phyloP scores from a whole-genome alignment of 2,797 vertebrate genomes.

The Aplochiton taeniatus region DNA sequence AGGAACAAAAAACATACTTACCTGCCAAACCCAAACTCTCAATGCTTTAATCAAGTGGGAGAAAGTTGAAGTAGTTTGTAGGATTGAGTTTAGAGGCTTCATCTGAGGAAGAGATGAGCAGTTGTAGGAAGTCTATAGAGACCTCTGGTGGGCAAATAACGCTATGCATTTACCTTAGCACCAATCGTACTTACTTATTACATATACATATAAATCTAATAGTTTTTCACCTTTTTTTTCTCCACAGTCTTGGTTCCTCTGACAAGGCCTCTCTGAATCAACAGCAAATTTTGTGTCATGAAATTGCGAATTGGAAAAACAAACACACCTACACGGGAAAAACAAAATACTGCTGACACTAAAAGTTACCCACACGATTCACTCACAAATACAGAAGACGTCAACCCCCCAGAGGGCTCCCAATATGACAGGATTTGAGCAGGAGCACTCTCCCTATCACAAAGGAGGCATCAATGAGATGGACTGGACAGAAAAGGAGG shows the following conservation, averaged over 20 bases:
- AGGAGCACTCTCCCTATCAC: constrained; percentile 47
- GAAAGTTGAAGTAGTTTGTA: too few relatives aligned
- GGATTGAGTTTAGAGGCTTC: too few relatives aligned
- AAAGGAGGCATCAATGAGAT: constrained; percentile 61
- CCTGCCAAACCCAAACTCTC: too few relatives aligned
- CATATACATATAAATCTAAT: neutral
- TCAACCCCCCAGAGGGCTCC: constrained; percentile 52
- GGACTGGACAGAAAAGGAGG: constrained; percentile 54
- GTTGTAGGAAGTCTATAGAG: too few relatives aligned
- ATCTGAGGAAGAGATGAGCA: too few relatives aligned
- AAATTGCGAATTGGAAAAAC: constrained; percentile 68
- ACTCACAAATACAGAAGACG: constrained; percentile 61
- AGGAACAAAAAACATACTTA: too few relatives aligned
- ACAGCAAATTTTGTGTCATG: constrained; percentile 73
- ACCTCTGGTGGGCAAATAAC: too few relatives aligned
- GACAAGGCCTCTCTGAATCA: constrained; percentile 83
- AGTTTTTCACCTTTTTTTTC: neutral
- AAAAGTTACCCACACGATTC: constrained; percentile 69
- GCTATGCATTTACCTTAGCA: too few relatives aligned
- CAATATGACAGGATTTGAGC: constrained; percentile 52
- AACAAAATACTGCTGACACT: constrained; percentile 71
- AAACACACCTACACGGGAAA: constrained; percentile 54
- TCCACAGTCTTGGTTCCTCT: constrained; percentile 94
- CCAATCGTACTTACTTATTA: too few relatives aligned
- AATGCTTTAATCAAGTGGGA: too few relatives aligned